Evolutionary conservation across 1,140 invertebrate species (phyloP).

Genomic region (Meloidogyne exigua): DNA sequence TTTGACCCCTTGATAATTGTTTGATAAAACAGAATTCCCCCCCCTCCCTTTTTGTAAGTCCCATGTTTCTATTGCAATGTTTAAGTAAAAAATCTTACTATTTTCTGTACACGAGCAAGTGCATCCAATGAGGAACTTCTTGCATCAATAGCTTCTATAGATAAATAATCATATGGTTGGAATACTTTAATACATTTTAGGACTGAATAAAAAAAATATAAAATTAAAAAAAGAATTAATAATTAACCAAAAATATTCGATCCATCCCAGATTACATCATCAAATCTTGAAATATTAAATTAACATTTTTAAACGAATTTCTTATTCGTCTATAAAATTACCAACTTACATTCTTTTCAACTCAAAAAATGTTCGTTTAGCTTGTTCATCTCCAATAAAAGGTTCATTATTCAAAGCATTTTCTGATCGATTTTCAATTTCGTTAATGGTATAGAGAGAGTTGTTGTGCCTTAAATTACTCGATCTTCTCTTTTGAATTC

Average conservation of each 20-base stretch:
- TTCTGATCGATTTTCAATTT: neutral
- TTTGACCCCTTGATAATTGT: no score
- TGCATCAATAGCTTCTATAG: neutral
- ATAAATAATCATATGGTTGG: neutral
- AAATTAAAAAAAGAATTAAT: neutral
- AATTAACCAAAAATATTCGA: conserved; percentile 3
- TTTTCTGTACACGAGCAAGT: conserved; percentile 17
- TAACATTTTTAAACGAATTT: no score
- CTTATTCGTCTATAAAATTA: no score
- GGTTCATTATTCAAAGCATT: neutral
- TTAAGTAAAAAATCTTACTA: neutral
- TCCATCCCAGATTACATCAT: conserved; percentile 17
- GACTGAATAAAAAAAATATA: neutral
- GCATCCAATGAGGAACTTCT: neutral
- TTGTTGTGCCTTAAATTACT: neutral
- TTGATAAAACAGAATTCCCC: no score
- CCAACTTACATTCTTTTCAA: conserved; percentile 3
- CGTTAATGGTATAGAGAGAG: neutral
- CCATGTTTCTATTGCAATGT: no score
- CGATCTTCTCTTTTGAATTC: neutral
- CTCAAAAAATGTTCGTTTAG: conserved; percentile 2
- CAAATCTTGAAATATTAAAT: conserved; percentile 18
- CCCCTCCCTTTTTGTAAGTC: no score
- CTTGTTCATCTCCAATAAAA: conserved; percentile 8
- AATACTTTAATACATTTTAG: conserved; percentile 10